Evolutionary conservation across 2,113 vertebrate genomes (phyloP).

Genomic region (Antigone vipio): DNA sequence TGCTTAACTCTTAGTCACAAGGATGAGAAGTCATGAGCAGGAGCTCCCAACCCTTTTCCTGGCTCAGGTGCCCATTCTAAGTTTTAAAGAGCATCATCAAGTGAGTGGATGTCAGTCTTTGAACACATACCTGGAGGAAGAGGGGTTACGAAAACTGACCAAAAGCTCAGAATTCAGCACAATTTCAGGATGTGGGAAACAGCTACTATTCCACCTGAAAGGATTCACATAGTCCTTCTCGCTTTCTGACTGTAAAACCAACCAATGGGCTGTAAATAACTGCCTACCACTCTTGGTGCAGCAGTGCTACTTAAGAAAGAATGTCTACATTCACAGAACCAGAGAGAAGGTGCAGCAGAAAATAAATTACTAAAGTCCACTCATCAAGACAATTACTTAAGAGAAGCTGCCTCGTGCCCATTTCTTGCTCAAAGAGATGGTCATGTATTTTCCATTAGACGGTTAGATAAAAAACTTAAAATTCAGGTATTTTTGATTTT

Average conservation of each 20-base stretch:
- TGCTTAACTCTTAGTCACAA: neutral
- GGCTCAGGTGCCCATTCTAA: neutral
- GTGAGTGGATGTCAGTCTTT: neutral
- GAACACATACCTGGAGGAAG: neutral
- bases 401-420: neutral
- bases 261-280: neutral
- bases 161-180: neutral
- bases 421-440: neutral
- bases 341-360: neutral
- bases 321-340: neutral
- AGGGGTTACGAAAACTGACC: neutral
- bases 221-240: neutral
- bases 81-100: neutral
- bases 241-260: neutral
- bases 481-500: neutral
- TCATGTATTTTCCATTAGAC: neutral
- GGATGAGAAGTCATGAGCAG: neutral
- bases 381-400: neutral
- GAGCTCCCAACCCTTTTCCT: neutral
- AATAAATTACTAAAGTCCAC: neutral
- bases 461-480: neutral
- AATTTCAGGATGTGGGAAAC: neutral
- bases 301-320: neutral
- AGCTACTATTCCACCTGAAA: neutral
- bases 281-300: neutral